phyloP scores from a whole-genome alignment of 35 echinoderm and acorn worm genomes.

The Lytechinus variegatus region DNA sequence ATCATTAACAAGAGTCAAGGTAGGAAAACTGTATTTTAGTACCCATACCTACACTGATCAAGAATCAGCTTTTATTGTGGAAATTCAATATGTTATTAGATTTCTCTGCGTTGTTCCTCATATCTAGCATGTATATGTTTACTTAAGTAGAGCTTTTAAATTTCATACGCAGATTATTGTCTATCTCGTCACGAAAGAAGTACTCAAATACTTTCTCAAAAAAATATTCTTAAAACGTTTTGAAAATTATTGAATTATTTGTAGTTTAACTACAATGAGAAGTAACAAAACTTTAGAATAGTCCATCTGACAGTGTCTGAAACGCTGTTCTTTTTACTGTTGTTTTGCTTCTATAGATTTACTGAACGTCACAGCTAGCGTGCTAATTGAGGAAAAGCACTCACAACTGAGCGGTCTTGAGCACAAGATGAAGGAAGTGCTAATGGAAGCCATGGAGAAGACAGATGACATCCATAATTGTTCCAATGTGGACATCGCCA shows the following conservation, averaged over 20 bases:
- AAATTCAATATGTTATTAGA: no score
- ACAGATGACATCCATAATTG: conserved; percentile 6
- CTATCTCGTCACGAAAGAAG: no score
- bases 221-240: not conserved
- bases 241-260: not conserved
- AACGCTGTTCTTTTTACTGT: not conserved
- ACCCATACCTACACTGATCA: no score
- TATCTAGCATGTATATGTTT: no score
- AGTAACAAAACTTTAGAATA: not conserved
- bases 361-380: conserved; percentile 14
- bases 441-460: conserved; percentile 14
- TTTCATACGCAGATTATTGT: no score
- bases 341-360: not conserved
- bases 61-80: no score
- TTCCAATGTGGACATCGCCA: conserved; percentile 22
- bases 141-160: no score
- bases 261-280: not conserved
- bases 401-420: conserved; percentile 4
- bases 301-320: not conserved
- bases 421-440: conserved; percentile 24
- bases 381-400: conserved; percentile 7
- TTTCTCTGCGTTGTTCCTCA: no score
- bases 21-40: no score
- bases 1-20: not conserved
- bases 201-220: no score